Percentiles rank a stretch among this genome's conserved stretches.
Conservation (phyloP, 1,140 invertebrate genomes). For the Drosophila bipectinata region DNA sequence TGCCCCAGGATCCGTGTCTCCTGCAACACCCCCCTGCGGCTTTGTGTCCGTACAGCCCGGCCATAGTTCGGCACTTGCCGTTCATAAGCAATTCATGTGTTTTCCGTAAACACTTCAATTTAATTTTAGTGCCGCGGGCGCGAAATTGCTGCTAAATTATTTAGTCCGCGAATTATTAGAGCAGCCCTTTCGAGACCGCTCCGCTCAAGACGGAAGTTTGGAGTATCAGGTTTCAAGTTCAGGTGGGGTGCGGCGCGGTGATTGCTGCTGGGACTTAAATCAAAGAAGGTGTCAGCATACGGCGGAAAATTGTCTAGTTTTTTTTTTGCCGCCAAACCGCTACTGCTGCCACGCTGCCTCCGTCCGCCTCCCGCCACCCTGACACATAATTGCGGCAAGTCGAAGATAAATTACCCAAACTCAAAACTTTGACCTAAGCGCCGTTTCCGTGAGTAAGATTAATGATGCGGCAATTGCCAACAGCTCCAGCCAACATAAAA, state of each 20-base stretch:
- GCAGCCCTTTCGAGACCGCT: conserved; percentile 8
- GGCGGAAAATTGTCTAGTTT: conserved; percentile 32
- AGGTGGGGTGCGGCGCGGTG: conserved; percentile 35
- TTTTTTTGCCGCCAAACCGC: not conserved
- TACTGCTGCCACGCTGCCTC: not conserved
- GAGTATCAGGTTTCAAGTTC: conserved; percentile 38
- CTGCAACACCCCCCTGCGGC: not conserved
- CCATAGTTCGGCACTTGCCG: conserved; percentile 56
- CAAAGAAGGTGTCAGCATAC: conserved; percentile 40
- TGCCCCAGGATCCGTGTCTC: not conserved
- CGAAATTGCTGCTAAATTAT: conserved; percentile 79
- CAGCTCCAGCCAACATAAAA: conserved; percentile 61
- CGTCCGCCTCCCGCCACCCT: conserved; percentile 1
- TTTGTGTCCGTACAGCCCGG: not conserved
- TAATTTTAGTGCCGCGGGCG: conserved; percentile 78
- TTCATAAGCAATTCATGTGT: conserved; percentile 82
- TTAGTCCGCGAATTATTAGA: conserved; percentile 74
- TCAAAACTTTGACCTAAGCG: conserved; percentile 81
- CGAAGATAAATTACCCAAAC: conserved; percentile 80
- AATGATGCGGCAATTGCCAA: conserved; percentile 80
- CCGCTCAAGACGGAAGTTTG: not conserved
- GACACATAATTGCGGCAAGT: conserved; percentile 77
- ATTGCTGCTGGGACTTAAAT: conserved; percentile 29
- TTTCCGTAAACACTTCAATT: conserved; percentile 79
- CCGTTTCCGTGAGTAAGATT: conserved; percentile 81